Evolutionary conservation across 2,888 invertebrate species (phyloP), one percentile per base, ranked within the genome.

Genomic region (Leptinotarsa peninsularis): DNA sequence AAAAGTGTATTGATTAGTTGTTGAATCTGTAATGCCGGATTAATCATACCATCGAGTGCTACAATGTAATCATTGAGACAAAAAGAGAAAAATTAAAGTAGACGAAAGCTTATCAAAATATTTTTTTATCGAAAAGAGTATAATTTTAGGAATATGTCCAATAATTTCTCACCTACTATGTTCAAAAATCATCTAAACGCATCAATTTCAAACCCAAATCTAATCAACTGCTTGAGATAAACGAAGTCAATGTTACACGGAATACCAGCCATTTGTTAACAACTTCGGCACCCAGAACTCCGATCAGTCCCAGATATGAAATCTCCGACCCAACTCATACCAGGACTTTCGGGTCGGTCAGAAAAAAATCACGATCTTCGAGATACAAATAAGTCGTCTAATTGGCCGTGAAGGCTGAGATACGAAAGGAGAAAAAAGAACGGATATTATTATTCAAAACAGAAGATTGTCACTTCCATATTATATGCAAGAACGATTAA

Each of bases 401-500:
- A 79, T 76, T 75, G 74, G 72, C 72, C 66, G 70, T 70, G 74
- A 76, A 76, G 70, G 73, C 67, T 67, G 27, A 63, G 33, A 67
- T 49, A 68, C 67, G 67, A 77, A 73, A 72, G 54, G 72, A 70
- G 17, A 60, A 75, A 78, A 76, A 74, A 73, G 67, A 67, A 63
- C 76, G 68, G 77, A 75, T 74, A 78, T 79, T 81, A 77, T 81
- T 79, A 78, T 79, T 75, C 76, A 72, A 79, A 82, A 83, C 81
- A 77, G 79, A 79, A 83, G 82, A 82, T 82, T 83, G 83, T 83
- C 83, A 82, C 81, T 83, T 78, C 78, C 80, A 81, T 81, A 81
- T 81, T 77, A 81, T 82, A 82, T 81, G 83, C 82, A 81, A 82
- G 83, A 83, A 73, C 80, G 83, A 82, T 82, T 83, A 82, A 81